Evolutionary conservation across 1,140 invertebrate species (phyloP).

Genomic region (Drosophila orena): DNA sequence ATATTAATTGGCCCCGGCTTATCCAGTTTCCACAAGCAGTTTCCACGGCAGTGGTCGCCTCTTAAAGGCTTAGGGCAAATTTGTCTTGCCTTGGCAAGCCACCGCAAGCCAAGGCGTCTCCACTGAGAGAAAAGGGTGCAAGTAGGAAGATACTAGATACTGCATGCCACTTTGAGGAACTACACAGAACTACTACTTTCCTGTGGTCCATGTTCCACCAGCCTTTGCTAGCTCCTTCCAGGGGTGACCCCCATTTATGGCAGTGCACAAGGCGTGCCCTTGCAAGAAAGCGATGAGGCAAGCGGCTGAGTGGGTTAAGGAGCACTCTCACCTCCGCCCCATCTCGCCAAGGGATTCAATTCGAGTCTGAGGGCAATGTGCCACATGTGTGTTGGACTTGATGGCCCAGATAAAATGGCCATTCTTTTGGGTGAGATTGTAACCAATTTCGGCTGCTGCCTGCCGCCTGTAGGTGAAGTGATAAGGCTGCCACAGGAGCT

Average conservation of each 20-base stretch:
- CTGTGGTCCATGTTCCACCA: background rate
- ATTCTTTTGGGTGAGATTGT: conserved; percentile 61
- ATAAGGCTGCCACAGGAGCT: conserved; percentile 45
- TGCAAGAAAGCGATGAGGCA: background rate
- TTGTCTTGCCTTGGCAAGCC: conserved; percentile 62
- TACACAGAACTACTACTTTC: background rate
- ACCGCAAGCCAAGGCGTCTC: conserved; percentile 55
- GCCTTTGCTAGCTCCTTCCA: no score
- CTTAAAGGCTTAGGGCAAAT: conserved; percentile 56
- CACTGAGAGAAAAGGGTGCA: background rate
- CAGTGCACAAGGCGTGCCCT: background rate
- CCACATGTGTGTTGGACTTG: conserved; percentile 54
- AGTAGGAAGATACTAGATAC: background rate
- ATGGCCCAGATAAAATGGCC: conserved; percentile 58
- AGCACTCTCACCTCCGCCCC: conserved; percentile 35
- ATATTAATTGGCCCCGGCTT: conserved; percentile 69
- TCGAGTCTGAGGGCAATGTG: conserved; percentile 33
- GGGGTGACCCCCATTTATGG: background rate
- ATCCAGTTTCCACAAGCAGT: conserved; percentile 1
- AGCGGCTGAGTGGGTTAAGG: conserved; percentile 33
- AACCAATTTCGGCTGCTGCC: conserved; percentile 38
- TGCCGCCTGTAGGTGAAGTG: conserved; percentile 51
- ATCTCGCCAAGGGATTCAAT: conserved; percentile 37
- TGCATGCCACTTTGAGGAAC: no score
- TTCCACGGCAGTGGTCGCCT: conserved; percentile 47